These are phyloP conservation scores for Oxyura jamaicensis DNA, from an alignment of 2,113 vertebrate genomes.

Conservation along the genomic window DNA sequence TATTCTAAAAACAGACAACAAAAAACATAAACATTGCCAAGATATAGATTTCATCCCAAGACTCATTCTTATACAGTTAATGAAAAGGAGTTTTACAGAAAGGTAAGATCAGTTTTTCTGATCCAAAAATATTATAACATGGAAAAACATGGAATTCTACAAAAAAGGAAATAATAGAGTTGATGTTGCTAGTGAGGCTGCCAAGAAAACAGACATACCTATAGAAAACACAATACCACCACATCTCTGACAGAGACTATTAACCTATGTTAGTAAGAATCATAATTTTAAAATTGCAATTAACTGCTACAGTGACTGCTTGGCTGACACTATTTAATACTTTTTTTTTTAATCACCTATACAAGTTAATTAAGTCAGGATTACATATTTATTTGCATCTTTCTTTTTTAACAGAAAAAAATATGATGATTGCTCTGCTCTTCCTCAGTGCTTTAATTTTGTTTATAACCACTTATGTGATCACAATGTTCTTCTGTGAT, in stretches of 20 bases:
- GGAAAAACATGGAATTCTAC: background rate
- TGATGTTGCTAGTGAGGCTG: background rate
- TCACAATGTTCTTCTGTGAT: background rate
- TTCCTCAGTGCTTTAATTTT: background rate
- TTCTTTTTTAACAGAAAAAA: background rate
- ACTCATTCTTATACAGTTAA: background rate
- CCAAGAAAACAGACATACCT: background rate
- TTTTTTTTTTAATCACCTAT: background rate
- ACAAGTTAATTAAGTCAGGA: constrained; percentile 35
- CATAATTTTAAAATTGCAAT: background rate
- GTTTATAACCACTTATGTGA: background rate
- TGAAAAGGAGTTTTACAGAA: background rate
- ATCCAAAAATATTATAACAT: background rate
- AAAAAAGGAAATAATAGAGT: background rate
- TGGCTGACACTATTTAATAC: constrained; percentile 5
- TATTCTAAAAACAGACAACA: background rate
- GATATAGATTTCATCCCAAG: background rate
- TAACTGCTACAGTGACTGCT: background rate
- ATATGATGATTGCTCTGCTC: background rate
- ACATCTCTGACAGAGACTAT: background rate
- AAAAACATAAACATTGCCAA: background rate
- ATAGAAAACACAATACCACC: background rate
- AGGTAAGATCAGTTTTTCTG: background rate
- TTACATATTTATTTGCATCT: background rate
- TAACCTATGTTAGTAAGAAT: background rate